Base-by-base conservation (phyloP, 2,797 vertebrate species). In the Phyllotis vaccarum region DNA sequence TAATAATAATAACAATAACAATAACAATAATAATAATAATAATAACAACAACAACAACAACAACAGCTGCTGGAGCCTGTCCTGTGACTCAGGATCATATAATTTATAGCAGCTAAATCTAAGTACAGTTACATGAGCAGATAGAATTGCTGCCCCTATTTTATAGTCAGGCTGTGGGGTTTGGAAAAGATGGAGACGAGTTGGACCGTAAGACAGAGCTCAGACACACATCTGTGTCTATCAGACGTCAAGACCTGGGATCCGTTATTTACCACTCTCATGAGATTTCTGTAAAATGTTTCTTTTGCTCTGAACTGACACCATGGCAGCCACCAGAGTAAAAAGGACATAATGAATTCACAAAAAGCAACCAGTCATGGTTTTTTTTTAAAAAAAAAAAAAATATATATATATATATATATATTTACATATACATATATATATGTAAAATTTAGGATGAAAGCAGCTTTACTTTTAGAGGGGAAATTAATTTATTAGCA, bases 401-500 rank as follows among this genome's bases (percentile, higher is more conserved):
- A n/a, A n/a, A n/a, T n/a, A n/a, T n/a, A n/a, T n/a, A n/a, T n/a
- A n/a, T n/a, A n/a, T n/a, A n/a, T n/a, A n/a, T n/a, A n/a, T n/a
- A n/a, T n/a, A n/a, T n/a, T n/a, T n/a, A n/a, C n/a, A n/a, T n/a
- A n/a, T n/a, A n/a, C n/a, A n/a, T n/a, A n/a, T n/a, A n/a, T n/a
- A n/a, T n/a, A n/a, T n/a, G n/a, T n/a, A n/a, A n/a, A n/a, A n/a
- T 95, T n/a, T 43, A 66, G 24, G 93, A 43, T 78, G 49, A 58
- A 52, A 60, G 22, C 83, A 17, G 46, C 16, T 62, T 78, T 89
- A 49, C n/a, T 58, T 58, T 86, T 80, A 40, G 54, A 78, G 31
- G 22, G 68, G 10, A 78, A 70, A 82, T 94, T 60, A 94, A 75
- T 89, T 87, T 90, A 60, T 56, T 96, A 89, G 43, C 96, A 87